These are phyloP conservation scores for Prionailurus bengalensis DNA, from an alignment of 2,113 vertebrate species.

Conservation along the genomic window DNA sequence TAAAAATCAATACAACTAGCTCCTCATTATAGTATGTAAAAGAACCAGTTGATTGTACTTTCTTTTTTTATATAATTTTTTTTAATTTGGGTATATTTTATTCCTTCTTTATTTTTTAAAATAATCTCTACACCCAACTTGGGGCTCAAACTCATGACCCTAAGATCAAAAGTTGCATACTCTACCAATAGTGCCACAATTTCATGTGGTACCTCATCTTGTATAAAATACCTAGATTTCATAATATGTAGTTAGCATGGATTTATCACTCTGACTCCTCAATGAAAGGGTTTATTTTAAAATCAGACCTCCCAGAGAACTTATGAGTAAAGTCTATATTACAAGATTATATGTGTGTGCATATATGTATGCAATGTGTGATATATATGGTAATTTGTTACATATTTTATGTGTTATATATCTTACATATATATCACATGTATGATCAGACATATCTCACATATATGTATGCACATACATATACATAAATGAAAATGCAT, in stretches of 20 bases:
- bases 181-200: background rate
- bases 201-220: background rate
- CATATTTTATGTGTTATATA: background rate
- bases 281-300: background rate
- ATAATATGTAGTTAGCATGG: background rate
- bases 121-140: background rate
- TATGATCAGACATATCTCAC: background rate
- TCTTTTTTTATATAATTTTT: background rate
- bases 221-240: background rate
- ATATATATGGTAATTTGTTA: background rate
- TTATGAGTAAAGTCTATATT: background rate
- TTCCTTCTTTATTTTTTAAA: background rate
- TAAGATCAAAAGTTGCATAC: background rate
- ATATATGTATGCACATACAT: background rate
- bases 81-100: background rate
- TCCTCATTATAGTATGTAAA: background rate
- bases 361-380: slow-evolving; percentile 8
- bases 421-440: background rate
- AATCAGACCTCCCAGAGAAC: slow-evolving; percentile 5
- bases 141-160: background rate
- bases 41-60: background rate
- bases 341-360: background rate
- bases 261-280: background rate
- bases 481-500: background rate
- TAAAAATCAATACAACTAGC: slow-evolving; percentile 30